phyloP scores from a whole-genome alignment of 2,888 invertebrate species.

The Drosophila atroscutellata region DNA sequence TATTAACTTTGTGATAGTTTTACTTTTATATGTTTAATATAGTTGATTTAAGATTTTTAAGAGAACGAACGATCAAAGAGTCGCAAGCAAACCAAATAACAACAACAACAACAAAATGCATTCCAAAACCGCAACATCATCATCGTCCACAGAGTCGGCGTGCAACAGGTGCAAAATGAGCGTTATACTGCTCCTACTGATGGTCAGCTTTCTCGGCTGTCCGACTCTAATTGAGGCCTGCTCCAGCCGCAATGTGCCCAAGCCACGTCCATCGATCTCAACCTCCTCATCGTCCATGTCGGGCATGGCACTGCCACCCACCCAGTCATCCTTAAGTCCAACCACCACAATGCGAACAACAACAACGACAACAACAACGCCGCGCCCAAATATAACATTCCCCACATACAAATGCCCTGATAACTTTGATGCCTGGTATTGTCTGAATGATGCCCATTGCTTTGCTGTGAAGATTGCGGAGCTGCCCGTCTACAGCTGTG shows the following conservation, averaged over 20 bases:
- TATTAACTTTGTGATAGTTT: constrained; percentile 50
- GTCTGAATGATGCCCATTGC: constrained; percentile 97
- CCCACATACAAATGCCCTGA: constrained; percentile 97
- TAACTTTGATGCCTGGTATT: constrained; percentile 97
- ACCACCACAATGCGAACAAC: constrained; percentile 87
- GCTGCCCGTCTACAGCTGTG: constrained; percentile 96
- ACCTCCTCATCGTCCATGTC: constrained; percentile 75
- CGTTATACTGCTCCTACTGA: constrained; percentile 42
- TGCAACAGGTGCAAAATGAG: constrained; percentile 43
- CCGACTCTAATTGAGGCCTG: constrained; percentile 78
- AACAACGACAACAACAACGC: constrained; percentile 90
- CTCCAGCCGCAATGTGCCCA: constrained; percentile 88
- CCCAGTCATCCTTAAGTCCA: constrained; percentile 46
- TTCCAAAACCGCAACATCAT: constrained; percentile 60
- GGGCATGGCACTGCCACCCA: constrained; percentile 65
- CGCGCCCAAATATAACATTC: constrained; percentile 97
- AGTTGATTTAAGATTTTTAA: constrained; percentile 26
- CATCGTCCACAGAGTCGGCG: constrained; percentile 7
- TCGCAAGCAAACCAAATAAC: constrained; percentile 54
- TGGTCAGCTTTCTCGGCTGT: constrained; percentile 54
- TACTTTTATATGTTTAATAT: constrained; percentile 20
- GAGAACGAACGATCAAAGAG: constrained; percentile 40
- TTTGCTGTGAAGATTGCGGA: constrained; percentile 97
- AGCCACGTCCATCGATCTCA: constrained; percentile 88
- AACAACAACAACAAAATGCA: constrained; percentile 58